Base-by-base conservation (phyloP, 2,113 vertebrate species). In the Chloropsis hardwickii region DNA sequence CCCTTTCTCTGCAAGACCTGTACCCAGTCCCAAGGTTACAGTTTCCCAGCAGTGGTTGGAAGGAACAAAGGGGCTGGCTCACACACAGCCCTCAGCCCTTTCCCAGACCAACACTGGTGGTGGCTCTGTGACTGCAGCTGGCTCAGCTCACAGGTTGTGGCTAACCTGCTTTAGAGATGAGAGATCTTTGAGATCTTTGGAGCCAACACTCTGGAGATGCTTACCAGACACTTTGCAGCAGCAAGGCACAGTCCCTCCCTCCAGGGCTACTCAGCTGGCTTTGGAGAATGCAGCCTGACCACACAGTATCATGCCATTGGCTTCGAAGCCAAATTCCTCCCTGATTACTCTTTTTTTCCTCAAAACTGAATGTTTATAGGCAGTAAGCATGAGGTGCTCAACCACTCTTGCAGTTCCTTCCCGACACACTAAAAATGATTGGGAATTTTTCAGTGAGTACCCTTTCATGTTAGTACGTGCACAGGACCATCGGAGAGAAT, bases 21-120 rank as follows among this genome's bases (percentile, higher is more conserved):
- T 23, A 60, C 11, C 10, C n/a, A 50, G 18, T 23, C 17, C 11
- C 28, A 73, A 27, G 33, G 20, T 31, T 21, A 16, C 37, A 45
- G 10, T 10, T 91, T 60, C 37, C 8, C 40, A 60, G 28, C 11
- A 44, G 51, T 9, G 35, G 17, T 24, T 17, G 16, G 29, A 64
- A 73, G 28, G 33, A 31, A 1, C 12, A 15, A 19, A 1, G 2
- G 18, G 9, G 6, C 35, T 67, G 47, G 11, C 53, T 42, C 39
- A 24, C 27, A 33, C 1, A 0, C 14, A 79, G 2, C 47, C 24
- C 40, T 17, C 44, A 64, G 18, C 8, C 24, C 18, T 69, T 39
- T 77, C 33, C 35, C 0, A 0, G 8, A 5, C 3, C 54, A 40
- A 39, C 0, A 0, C 29, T 44, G 53, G 12, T 44, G 10, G 12